Conservation (phyloP, 1,140 invertebrate genomes). For the Stenopsyche tienmushanensis region DNA sequence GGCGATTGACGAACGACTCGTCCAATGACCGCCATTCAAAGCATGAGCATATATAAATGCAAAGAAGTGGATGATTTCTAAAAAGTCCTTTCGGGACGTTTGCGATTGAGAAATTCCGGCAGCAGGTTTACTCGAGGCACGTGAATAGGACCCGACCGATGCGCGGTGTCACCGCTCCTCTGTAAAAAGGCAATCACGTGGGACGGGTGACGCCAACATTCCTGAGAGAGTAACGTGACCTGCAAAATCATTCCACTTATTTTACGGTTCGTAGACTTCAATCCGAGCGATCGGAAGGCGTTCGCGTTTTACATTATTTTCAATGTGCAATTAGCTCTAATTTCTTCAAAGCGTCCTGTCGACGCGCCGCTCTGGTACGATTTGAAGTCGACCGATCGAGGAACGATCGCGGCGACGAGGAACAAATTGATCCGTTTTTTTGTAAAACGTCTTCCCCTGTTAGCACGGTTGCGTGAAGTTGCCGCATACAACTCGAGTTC, state of each 20-base stretch:
- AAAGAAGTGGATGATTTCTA: too few species aligned
- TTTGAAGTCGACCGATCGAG: too few species aligned
- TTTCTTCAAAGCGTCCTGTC: too few species aligned
- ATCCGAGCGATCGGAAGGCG: too few species aligned
- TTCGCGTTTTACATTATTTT: too few species aligned
- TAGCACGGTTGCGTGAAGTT: background rate
- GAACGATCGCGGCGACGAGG: background rate
- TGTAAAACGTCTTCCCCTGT: background rate
- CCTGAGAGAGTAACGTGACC: too few species aligned
- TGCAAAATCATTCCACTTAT: background rate
- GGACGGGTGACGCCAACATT: background rate
- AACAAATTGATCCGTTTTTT: background rate
- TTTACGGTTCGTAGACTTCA: background rate
- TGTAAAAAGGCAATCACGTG: background rate
- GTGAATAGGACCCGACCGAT: background rate
- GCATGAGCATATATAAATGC: too few species aligned
- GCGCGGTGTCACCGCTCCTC: background rate
- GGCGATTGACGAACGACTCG: too few species aligned
- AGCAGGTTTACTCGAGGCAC: background rate
- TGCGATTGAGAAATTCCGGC: background rate
- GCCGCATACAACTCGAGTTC: conserved; percentile 21
- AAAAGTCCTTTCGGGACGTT: too few species aligned
- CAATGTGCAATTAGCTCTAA: too few species aligned
- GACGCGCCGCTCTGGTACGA: too few species aligned
- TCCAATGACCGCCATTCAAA: too few species aligned